These are phyloP conservation scores for Euura lappo DNA, from an alignment of 1,140 invertebrate genomes.

Conservation along the genomic window DNA sequence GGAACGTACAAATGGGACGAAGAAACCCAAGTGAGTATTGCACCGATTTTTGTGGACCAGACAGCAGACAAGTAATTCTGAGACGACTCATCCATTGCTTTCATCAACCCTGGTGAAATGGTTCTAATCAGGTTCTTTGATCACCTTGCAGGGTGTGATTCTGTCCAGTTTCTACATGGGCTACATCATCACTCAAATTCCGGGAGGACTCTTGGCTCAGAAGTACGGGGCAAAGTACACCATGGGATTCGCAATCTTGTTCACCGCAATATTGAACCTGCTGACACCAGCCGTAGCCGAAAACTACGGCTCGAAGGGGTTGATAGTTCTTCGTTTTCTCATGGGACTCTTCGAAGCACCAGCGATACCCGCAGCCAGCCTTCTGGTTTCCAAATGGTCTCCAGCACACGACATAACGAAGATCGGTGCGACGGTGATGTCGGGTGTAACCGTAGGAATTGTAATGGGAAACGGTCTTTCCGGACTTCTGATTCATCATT, in stretches of 20 bases:
- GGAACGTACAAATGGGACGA: constrained; percentile 56
- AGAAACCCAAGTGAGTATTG: constrained; percentile 57
- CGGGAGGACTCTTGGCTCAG: constrained; percentile 67
- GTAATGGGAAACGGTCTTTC: constrained; percentile 73
- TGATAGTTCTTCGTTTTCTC: constrained; percentile 34
- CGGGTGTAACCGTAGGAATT: constrained; percentile 70
- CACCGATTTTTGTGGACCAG: background rate
- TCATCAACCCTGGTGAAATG: constrained; percentile 22
- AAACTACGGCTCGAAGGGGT: background rate
- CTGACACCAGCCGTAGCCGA: constrained; percentile 32
- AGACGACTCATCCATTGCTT: background rate
- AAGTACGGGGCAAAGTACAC: constrained; percentile 64
- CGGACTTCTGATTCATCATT: constrained; percentile 64
- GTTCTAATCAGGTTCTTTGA: constrained; percentile 28
- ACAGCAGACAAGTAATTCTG: background rate
- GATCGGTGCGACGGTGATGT: constrained; percentile 72
- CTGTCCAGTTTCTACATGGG: constrained; percentile 57
- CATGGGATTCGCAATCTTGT: constrained; percentile 59
- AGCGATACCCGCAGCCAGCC: constrained; percentile 68
- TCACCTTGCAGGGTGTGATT: constrained; percentile 47
- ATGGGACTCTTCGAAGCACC: constrained; percentile 62
- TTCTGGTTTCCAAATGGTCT: constrained; percentile 71
- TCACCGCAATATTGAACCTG: constrained; percentile 58
- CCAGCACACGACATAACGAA: constrained; percentile 70
- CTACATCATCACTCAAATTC: constrained; percentile 70